Percentiles rank a stretch among this genome's conserved stretches.
phyloP scores from a whole-genome alignment of 2,113 vertebrate species.

The Mobula hypostoma region DNA sequence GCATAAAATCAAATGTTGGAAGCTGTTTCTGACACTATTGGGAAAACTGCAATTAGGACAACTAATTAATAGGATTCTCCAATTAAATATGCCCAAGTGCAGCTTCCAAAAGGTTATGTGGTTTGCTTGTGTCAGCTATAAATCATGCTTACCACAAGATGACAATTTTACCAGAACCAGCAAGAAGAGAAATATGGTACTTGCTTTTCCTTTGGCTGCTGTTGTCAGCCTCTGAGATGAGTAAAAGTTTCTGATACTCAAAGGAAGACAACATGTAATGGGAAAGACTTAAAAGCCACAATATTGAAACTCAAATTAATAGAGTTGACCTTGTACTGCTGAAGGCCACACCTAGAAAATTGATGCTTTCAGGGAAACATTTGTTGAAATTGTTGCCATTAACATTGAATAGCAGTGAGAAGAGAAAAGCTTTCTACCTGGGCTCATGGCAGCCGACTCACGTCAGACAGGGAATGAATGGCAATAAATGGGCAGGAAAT shows the following conservation, averaged over 20 bases:
- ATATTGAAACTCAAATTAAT: not conserved
- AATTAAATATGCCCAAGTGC: not conserved
- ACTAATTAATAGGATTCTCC: not conserved
- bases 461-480: too few relatives aligned
- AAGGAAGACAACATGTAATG: not conserved
- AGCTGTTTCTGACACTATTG: not conserved
- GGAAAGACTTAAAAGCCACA: not conserved
- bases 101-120: not conserved
- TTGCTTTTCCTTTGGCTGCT: not conserved
- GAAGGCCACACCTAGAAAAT: not conserved
- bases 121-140: not conserved
- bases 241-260: not conserved
- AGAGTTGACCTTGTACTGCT: not conserved
- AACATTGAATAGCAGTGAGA: too few relatives aligned
- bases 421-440: not conserved
- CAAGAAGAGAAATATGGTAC: not conserved
- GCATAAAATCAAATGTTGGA: not conserved
- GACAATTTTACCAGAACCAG: not conserved
- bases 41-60: constrained; percentile 2
- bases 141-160: not conserved
- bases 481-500: too few relatives aligned
- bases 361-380: not conserved
- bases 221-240: not conserved
- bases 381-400: not conserved
- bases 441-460: too few relatives aligned